phyloP scores from a whole-genome alignment of 2,888 invertebrate species.

The Laothoe populi region DNA sequence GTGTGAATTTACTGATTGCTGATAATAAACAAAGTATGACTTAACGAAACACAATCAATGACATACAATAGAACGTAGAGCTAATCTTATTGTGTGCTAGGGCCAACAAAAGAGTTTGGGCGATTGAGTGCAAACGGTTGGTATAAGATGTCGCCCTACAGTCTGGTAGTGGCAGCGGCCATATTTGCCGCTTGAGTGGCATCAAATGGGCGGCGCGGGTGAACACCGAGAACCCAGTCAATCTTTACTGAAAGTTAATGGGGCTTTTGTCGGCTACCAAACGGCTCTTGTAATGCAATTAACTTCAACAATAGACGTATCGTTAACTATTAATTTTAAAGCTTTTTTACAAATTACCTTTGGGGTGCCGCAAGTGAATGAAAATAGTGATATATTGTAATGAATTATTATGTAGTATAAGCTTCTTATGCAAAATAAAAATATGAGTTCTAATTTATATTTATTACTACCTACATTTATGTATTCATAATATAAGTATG shows the following conservation, averaged over 20 bases:
- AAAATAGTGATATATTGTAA: not conserved
- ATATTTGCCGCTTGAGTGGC: slow-evolving; percentile 78
- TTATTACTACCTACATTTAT: too few species aligned
- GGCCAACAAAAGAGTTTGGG: slow-evolving; percentile 56
- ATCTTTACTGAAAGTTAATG: slow-evolving; percentile 79
- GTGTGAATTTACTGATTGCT: slow-evolving; percentile 31
- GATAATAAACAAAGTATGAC: slow-evolving; percentile 63
- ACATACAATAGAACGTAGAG: slow-evolving; percentile 68
- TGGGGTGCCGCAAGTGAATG: slow-evolving; percentile 45
- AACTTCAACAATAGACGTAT: slow-evolving; percentile 77
- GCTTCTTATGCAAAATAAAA: too few species aligned
- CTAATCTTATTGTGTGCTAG: slow-evolving; percentile 74
- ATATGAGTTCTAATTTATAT: too few species aligned
- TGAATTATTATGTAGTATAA: not conserved
- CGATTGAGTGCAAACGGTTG: slow-evolving; percentile 45
- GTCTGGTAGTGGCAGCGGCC: slow-evolving; percentile 74
- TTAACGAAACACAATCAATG: slow-evolving; percentile 71
- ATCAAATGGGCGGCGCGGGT: slow-evolving; percentile 58
- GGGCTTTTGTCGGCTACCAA: slow-evolving; percentile 74
- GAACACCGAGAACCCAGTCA: slow-evolving; percentile 59
- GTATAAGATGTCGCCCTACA: slow-evolving; percentile 62
- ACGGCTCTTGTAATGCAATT: slow-evolving; percentile 83
- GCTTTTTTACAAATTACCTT: slow-evolving; percentile 45
- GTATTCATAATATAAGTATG: too few species aligned
- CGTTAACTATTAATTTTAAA: slow-evolving; percentile 80